phyloP scores from a whole-genome alignment of 2,797 vertebrate genomes.

The Peromyscus attwateri region DNA sequence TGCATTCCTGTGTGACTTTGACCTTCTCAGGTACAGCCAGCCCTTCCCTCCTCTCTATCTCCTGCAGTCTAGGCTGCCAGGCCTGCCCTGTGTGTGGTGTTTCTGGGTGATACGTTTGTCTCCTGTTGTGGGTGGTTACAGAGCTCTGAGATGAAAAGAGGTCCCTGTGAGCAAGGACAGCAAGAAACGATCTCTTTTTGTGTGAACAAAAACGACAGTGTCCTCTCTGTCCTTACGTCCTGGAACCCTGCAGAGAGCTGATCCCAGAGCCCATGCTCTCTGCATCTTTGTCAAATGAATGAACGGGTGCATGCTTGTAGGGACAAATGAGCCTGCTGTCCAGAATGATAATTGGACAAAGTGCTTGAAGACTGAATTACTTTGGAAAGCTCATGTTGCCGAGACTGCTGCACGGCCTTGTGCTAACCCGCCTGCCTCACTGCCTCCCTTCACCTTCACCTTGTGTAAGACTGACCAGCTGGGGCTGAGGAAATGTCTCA shows the following conservation, averaged over 20 bases:
- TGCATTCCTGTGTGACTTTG: neutral
- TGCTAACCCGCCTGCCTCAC: neutral
- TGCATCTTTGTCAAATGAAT: constrained; percentile 4
- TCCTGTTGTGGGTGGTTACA: neutral
- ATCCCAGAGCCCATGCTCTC: accelerated
- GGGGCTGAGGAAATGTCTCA: neutral
- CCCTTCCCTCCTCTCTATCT: neutral
- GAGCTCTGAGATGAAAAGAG: neutral
- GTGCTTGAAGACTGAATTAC: neutral
- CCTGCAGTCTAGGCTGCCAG: neutral
- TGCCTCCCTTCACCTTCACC: neutral
- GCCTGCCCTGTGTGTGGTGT: neutral
- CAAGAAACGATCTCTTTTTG: neutral
- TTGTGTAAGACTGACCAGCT: neutral
- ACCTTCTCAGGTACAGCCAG: constrained; percentile 27
- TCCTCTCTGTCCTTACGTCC: neutral
- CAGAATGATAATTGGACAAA: neutral
- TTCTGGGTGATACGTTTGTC: neutral
- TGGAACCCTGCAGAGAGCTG: neutral
- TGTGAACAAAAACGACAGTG: neutral
- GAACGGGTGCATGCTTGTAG: neutral
- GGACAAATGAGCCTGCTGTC: neutral
- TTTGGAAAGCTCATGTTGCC: neutral
- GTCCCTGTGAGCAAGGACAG: neutral
- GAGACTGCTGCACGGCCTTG: accelerated